phyloP scores from a whole-genome alignment of 2,113 vertebrate genomes.

The Cyphomyrus discorhynchus region DNA sequence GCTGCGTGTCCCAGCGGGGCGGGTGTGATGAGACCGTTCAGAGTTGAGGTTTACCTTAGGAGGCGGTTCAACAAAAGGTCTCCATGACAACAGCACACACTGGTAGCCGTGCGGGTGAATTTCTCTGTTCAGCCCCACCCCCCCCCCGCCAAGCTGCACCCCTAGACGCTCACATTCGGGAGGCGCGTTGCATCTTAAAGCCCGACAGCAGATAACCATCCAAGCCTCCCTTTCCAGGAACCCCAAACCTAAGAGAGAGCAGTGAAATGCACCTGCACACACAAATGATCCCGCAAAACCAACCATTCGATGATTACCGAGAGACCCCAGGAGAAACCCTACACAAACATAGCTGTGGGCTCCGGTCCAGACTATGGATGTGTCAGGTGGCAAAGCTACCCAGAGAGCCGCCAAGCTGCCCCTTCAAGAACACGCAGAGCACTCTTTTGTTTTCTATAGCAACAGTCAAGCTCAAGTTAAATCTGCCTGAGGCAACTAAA shows the following conservation, averaged over 20 bases:
- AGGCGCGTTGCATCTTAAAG: neutral
- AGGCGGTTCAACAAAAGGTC: constrained; percentile 26
- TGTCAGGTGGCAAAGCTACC: neutral
- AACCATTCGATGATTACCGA: neutral
- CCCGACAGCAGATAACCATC: neutral
- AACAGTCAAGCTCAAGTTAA: neutral
- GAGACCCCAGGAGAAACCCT: neutral
- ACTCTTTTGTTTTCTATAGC: neutral
- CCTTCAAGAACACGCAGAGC: neutral
- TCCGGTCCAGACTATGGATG: neutral
- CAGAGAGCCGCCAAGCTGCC: neutral
- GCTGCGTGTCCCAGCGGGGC: neutral
- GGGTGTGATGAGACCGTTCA: neutral
- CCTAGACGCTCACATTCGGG: neutral
- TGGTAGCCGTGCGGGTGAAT: neutral
- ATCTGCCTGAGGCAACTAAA: neutral
- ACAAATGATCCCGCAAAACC: neutral
- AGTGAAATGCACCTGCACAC: neutral
- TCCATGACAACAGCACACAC: constrained; percentile 32
- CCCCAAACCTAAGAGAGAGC: neutral
- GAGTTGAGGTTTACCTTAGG: constrained; percentile 27
- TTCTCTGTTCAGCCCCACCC: constrained; percentile 15
- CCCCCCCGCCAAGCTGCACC: neutral
- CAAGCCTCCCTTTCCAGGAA: neutral
- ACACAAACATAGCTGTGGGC: neutral